Evolutionary conservation across 2,888 invertebrate species (phyloP).

Genomic region (Rapana venosa): DNA sequence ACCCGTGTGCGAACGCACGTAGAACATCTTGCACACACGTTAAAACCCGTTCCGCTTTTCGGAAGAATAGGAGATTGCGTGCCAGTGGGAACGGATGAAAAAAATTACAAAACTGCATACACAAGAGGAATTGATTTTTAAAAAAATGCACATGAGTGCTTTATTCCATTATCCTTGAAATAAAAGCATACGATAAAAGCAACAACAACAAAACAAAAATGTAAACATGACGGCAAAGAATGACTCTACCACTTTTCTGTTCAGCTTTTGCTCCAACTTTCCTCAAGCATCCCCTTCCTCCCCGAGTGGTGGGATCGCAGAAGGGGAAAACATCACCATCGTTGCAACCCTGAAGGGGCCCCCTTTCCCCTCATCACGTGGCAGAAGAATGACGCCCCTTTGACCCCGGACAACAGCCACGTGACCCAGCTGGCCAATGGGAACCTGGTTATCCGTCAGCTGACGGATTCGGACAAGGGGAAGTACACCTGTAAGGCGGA

Average conservation of each 20-base stretch:
- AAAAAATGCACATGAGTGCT: too few species aligned
- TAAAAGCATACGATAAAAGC: too few species aligned
- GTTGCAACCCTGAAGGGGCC: slow-evolving; percentile 95
- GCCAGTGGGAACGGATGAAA: too few species aligned
- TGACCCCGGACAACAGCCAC: slow-evolving; percentile 42
- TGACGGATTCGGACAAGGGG: slow-evolving; percentile 63
- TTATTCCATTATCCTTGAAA: too few species aligned
- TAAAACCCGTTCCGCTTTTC: too few species aligned
- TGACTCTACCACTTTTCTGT: neutral
- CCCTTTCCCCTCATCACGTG: slow-evolving; percentile 88
- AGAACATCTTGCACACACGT: too few species aligned
- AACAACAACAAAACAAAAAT: too few species aligned
- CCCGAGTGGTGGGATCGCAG: slow-evolving; percentile 88
- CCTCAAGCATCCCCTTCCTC: slow-evolving; percentile 90
- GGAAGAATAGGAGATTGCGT: too few species aligned
- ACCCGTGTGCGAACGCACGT: too few species aligned
- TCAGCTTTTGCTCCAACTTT: slow-evolving; percentile 88
- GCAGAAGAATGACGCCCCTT: slow-evolving; percentile 74
- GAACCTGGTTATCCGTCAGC: slow-evolving; percentile 86
- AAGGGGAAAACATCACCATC: slow-evolving; percentile 94
- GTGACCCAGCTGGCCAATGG: slow-evolving; percentile 88
- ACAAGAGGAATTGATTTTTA: too few species aligned
- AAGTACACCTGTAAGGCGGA: slow-evolving; percentile 68
- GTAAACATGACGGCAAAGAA: too few species aligned
- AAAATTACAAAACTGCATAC: too few species aligned